Conservation (phyloP, 2,888 invertebrate species). For the Toxonevra muliebris region DNA sequence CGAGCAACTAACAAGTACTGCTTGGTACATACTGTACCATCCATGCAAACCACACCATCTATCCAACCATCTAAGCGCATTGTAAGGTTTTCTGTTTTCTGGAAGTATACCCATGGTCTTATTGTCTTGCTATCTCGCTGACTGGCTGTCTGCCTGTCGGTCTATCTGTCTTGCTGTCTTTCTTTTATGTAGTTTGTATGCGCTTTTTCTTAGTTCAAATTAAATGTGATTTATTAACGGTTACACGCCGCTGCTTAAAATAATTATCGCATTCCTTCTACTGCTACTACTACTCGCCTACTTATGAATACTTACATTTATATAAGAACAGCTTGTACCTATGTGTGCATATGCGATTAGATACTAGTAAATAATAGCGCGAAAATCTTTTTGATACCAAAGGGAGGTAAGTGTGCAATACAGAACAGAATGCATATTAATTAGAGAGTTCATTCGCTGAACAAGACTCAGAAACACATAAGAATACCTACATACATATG, state of each 20-base stretch:
- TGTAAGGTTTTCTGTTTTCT: constrained; percentile 37
- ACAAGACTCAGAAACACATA: too few relatives aligned
- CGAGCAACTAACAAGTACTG: constrained; percentile 49
- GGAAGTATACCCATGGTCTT: constrained; percentile 31
- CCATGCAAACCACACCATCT: constrained; percentile 26
- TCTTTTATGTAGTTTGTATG: background rate
- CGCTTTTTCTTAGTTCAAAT: constrained; percentile 11
- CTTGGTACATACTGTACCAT: constrained; percentile 60
- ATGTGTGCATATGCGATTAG: too few relatives aligned
- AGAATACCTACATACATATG: too few relatives aligned
- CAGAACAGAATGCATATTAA: too few relatives aligned
- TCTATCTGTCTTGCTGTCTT: background rate
- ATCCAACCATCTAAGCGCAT: constrained; percentile 44
- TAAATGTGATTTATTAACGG: constrained; percentile 16
- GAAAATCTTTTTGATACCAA: background rate
- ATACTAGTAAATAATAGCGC: too few relatives aligned
- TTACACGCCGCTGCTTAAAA: constrained; percentile 16
- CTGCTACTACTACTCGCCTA: too few relatives aligned
- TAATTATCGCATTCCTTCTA: constrained; percentile 7
- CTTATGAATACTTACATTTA: background rate
- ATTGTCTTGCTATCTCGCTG: constrained; percentile 9
- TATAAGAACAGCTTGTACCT: background rate
- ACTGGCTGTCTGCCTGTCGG: constrained; percentile 15
- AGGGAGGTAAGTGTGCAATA: too few relatives aligned
- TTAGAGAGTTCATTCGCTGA: too few relatives aligned